Base-by-base conservation (phyloP, 2,113 vertebrate species). In the Dasyurus viverrinus region DNA sequence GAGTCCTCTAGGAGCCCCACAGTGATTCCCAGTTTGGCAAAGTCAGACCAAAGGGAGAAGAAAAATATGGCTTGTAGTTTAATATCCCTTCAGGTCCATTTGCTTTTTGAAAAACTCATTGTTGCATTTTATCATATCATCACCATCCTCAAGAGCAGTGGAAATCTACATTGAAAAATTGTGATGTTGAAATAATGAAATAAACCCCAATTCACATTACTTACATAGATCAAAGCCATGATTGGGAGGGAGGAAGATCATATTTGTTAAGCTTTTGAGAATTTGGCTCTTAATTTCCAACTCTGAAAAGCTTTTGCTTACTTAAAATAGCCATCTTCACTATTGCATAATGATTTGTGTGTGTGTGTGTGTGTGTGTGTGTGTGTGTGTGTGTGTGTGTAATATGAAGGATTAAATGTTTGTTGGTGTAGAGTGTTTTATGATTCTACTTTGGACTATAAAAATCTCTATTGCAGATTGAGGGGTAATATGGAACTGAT, bases 151-250 rank as follows among this genome's bases (percentile, higher is more conserved):
- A 27, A 92, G 90, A 93, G 93, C 93, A 76, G 89, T 36, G 55
- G 26, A 93, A 91, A 25, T 93, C 92, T 93, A 26, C 60, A 30
- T 26, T 89, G 19, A 60, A 91, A 91, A 90, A 53, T 6, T 60
- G 8, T 91, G 54, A 95, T 97, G 96, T 96, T 96, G 97, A 97
- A 97, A 97, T 97, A 76, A 30, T 92, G 90, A 93, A 92, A 55
- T 89, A 89, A 93, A 95, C 94, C 94, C 96, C 94, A 93, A 94
- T 52, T 96, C 68, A 36, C 50, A 94, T 54, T 92, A 89, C 91
- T 93, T 95, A 95, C 25, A 46, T 27, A 26, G 84, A 91, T 92
- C 47, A 90, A 19, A 92, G 90, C 92, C 93, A 94, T 90, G 95
- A 52, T 26, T 93, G 48, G 94, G 94, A 84, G n/a, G 19, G 16